Base-by-base conservation (phyloP, 2,113 vertebrate genomes). In the Coracopsis vasa region DNA sequence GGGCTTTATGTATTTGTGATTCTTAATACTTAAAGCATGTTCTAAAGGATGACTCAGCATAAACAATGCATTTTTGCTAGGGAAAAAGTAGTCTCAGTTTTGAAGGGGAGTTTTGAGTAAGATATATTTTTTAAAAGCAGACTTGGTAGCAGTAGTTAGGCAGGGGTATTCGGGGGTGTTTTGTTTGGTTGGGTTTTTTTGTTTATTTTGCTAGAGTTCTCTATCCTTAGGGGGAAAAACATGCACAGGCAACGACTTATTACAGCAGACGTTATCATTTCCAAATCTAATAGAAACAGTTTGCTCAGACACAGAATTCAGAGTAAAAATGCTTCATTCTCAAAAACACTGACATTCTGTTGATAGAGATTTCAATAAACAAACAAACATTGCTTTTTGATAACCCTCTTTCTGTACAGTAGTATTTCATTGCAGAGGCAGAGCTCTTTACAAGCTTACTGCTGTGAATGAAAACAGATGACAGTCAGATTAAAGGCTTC, bases 351-450 rank as follows among this genome's bases (percentile, higher is more conserved):
- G 90, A 92, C 79, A 75, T 82, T 86, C 88, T 92, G 64, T 70
- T 83, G 86, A 94, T 91, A 66, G 24, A 58, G 41, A 96, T 93
- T 94, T 95, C 79, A 94, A 74, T 92, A 97, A 94, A 88, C 53
- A 96, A 97, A 92, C 44, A 94, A 97, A 85, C 20, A 19, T 24
- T 83, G 35, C 48, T 96, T 96, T 94, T 96, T 66, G 89, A 72
- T 96, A 97, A 86, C 67, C 86, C 77, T 60, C 70, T 75, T 77
- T 94, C 60, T 80, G 19, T 88, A 65, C 9, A 9, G 47, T 77
- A 39, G 41, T 72, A 92, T 92, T 94, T 94, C 85, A 87, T 37
- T 88, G 80, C 83, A 93, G 75, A 95, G 33, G 53, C 81, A 93
- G 72, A 94, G 61, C 80, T 92, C 83, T 96, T 96, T 78, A 88